phyloP scores from a whole-genome alignment of 2,113 vertebrate genomes.

The Microcebus murinus region DNA sequence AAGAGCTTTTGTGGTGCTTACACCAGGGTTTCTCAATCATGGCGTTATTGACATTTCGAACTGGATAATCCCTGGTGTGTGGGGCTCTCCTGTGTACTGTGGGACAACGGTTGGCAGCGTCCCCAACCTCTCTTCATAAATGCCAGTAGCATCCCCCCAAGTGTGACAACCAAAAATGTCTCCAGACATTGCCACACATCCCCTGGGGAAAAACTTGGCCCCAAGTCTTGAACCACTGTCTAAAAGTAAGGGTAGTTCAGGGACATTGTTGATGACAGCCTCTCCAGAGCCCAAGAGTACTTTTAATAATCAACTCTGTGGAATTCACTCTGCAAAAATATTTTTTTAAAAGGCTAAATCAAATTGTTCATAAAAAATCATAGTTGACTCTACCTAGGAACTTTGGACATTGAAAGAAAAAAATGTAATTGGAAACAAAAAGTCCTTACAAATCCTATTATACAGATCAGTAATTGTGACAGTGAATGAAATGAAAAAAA shows the following conservation, averaged over 20 bases:
- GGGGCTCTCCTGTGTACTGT: not conserved
- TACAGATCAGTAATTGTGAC: not conserved
- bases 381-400: not conserved
- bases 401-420: not conserved
- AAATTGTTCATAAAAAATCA: not conserved
- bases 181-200: not conserved
- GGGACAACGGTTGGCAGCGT: not conserved
- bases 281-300: too few species aligned
- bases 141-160: rapidly evolving
- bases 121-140: not conserved
- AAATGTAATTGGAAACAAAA: not conserved
- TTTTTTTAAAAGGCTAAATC: not conserved
- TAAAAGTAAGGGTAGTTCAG: not conserved
- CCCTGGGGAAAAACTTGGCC: too few species aligned
- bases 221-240: not conserved
- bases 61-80: not conserved
- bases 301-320: not conserved
- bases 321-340: not conserved
- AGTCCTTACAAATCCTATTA: not conserved
- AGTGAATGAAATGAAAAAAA: not conserved
- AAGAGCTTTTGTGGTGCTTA: not conserved
- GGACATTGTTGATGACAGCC: not conserved
- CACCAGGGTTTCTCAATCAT: not conserved
- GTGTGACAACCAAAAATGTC: not conserved
- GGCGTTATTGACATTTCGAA: not conserved